phyloP scores from a whole-genome alignment of 2,797 vertebrate genomes.

The Eulemur coronatus region DNA sequence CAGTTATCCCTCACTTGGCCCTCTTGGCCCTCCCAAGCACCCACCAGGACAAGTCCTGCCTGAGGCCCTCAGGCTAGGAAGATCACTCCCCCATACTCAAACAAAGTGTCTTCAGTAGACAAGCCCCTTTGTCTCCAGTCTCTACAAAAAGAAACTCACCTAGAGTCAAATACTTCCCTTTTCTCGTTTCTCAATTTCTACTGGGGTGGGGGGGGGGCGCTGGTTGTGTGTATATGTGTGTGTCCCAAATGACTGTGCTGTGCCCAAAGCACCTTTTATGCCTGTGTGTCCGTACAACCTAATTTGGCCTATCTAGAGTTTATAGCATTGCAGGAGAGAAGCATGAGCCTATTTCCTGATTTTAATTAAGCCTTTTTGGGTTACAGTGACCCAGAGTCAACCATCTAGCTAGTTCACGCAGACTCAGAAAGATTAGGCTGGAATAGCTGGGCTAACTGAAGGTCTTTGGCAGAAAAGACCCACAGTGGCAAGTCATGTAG shows the following conservation, averaged over 20 bases:
- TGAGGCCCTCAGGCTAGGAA: neutral
- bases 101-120: conserved; percentile 3
- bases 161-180: conserved; percentile 52
- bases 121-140: neutral
- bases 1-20: neutral
- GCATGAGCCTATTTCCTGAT: neutral
- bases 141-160: conserved; percentile 36
- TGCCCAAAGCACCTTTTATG: neutral
- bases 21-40: neutral
- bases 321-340: conserved; percentile 10
- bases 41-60: neutral
- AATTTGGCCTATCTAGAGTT: conserved; percentile 19
- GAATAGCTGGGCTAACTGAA: conserved; percentile 38
- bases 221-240: neutral
- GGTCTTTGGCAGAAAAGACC: conserved; percentile 13
- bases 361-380: conserved; percentile 62
- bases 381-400: conserved; percentile 58
- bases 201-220: no score
- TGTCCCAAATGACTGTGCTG: neutral
- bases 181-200: conserved; percentile 14
- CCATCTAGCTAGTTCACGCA: conserved; percentile 44
- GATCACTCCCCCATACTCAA: neutral
- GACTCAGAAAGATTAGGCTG: conserved; percentile 25
- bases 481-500: neutral
- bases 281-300: neutral